Conservation (phyloP, 1,140 invertebrate genomes). For the Holcopasites calliopsidis region DNA sequence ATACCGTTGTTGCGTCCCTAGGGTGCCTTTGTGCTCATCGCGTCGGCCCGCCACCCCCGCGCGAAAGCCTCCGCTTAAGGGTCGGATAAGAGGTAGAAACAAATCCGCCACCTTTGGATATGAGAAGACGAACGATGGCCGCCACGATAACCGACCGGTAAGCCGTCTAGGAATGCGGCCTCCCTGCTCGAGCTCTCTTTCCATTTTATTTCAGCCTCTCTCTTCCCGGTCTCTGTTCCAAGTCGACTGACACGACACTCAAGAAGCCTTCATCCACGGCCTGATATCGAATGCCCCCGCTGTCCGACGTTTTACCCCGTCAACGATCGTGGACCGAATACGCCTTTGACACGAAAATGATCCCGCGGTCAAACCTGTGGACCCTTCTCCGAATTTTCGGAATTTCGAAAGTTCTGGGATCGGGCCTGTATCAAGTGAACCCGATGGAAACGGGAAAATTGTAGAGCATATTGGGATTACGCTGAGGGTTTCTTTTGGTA, state of each 20-base stretch:
- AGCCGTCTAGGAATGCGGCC: constrained; percentile 75
- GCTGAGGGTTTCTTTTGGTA: too few relatives aligned
- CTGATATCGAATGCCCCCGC: constrained; percentile 47
- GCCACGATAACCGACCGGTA: constrained; percentile 68
- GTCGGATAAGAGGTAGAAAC: constrained; percentile 66
- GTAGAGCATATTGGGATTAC: too few relatives aligned
- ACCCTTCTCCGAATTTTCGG: constrained; percentile 45
- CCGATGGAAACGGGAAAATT: background rate
- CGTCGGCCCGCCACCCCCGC: constrained; percentile 30
- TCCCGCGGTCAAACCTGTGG: constrained; percentile 17
- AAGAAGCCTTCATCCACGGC: constrained; percentile 58
- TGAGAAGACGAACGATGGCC: constrained; percentile 69
- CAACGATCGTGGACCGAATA: constrained; percentile 44
- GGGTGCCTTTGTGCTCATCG: constrained; percentile 44
- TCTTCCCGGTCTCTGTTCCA: background rate
- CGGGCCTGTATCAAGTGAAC: background rate
- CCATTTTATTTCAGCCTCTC: constrained; percentile 42
- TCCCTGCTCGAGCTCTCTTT: constrained; percentile 35
- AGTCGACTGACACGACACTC: constrained; percentile 46
- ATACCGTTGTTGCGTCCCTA: constrained; percentile 46
- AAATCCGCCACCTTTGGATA: constrained; percentile 74
- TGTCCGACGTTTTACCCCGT: constrained; percentile 34
- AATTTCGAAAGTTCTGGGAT: background rate
- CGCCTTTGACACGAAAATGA: constrained; percentile 45
- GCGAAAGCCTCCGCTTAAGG: constrained; percentile 33